These are phyloP conservation scores for Diphyllodes magnificus DNA, from an alignment of 2,113 vertebrate species.

Conservation along the genomic window DNA sequence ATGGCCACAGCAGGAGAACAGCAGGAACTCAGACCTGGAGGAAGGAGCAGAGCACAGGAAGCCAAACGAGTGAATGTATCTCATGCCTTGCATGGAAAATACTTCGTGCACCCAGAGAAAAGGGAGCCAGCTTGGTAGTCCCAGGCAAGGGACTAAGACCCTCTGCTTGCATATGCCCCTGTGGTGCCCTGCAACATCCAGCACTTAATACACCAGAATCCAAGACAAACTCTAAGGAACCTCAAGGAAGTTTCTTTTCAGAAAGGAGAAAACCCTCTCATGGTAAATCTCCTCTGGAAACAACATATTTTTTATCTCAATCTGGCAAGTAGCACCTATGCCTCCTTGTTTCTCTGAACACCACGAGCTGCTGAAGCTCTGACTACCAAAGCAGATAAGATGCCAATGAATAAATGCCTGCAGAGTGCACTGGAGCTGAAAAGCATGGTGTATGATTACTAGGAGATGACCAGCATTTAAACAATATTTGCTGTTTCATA, in stretches of 20 bases:
- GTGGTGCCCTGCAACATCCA: not conserved
- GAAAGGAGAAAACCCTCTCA: not conserved
- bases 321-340: not conserved
- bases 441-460: not conserved
- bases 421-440: not conserved
- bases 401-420: not conserved
- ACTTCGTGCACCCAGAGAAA: not conserved
- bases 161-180: accelerated
- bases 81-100: not conserved
- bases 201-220: not conserved
- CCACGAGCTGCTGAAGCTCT: not conserved
- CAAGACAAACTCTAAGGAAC: not conserved
- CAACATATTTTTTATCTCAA: not conserved
- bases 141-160: not conserved
- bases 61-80: not conserved
- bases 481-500: not conserved
- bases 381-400: not conserved
- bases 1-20: not conserved
- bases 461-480: not conserved
- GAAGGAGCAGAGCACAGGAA: not conserved
- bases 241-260: not conserved
- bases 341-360: not conserved
- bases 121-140: not conserved
- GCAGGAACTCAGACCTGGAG: not conserved
- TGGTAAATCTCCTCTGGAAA: not conserved